Conservation (phyloP, 2,113 vertebrate species). For the Scatophagus argus region DNA sequence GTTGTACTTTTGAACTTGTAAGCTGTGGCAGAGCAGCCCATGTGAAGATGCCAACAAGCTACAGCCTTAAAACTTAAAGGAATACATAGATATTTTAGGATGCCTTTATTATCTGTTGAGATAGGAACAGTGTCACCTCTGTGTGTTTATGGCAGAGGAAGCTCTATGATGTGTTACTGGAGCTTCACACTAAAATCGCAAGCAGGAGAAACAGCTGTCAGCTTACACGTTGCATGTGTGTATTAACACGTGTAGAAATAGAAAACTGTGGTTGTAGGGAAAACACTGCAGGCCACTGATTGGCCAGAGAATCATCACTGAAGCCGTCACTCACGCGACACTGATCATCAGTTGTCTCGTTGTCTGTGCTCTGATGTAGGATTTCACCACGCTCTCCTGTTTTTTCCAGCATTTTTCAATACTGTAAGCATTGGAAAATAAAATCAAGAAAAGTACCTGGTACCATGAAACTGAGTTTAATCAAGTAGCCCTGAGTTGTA, state of each 20-base stretch:
- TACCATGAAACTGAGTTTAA: no score
- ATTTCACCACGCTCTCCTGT: no score
- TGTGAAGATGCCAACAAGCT: neutral
- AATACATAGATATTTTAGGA: neutral
- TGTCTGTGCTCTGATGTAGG: no score
- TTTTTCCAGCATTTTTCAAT: no score
- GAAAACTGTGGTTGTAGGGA: neutral
- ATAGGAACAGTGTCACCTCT: neutral
- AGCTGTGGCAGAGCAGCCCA: neutral
- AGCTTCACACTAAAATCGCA: neutral
- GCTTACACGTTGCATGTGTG: neutral
- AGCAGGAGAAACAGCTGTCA: neutral
- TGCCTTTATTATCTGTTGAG: neutral
- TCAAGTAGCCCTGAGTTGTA: no score
- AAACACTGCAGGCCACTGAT: no score
- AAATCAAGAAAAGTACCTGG: no score
- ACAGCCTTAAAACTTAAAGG: neutral
- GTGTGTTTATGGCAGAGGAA: neutral
- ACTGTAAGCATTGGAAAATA: no score
- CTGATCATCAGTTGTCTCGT: no score
- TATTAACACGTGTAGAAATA: neutral
- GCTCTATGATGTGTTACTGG: neutral
- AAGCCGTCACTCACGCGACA: no score
- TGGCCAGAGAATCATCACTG: no score
- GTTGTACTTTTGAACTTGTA: slow-evolving; percentile 7